Evolutionary conservation across 1,140 invertebrate genomes (phyloP), one percentile per base, ranked within the genome.

Genomic region (Prorops nasuta): DNA sequence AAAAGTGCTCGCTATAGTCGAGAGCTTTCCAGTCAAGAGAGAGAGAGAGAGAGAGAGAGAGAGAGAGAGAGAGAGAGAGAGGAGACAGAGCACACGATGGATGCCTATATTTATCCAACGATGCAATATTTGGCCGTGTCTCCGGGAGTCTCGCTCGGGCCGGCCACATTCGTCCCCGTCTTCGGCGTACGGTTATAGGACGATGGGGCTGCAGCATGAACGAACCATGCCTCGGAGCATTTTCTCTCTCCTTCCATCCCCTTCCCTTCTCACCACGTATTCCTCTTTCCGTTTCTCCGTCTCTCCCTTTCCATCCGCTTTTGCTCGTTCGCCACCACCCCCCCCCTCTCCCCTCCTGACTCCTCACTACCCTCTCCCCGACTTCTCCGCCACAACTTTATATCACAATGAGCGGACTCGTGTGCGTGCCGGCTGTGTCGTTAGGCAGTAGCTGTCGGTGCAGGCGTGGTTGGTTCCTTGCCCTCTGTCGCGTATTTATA

Each of bases 391-490:
- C 56, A n/a, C n/a, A n/a, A n/a, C n/a, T n/a, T n/a, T 63, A 64
- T 66, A 64, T 66, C 65, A 63, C 62, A 67, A 66, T 66, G 64
- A 64, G 60, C 62, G 58, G 38, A 38, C 36, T 59, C 63, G 62
- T 66, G 62, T 65, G 63, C 65, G 65, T 63, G 64, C 66, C 58
- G 61, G 61, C 53, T 28, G 10, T 61, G 58, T 56, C 59, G 59
- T 60, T 62, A 62, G 58, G 58, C 59, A 62, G 59, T 62, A 62
- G 59, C 59, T 60, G 59, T 56, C 54, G 59, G 50, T 62, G 58
- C 59, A 62, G 59, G 59, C 59, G 59, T 62, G 59, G 59, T 60
- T 61, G 59, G 59, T 62, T 62, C 59, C 59, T 62, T 62, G 59
- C 59, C 59, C 59, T 62, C 59, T 62, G 59, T 60, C 59, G 59